These are phyloP conservation scores for Pandemis cinnamomeana DNA, from an alignment of 2,888 invertebrate species.

Conservation along the genomic window DNA sequence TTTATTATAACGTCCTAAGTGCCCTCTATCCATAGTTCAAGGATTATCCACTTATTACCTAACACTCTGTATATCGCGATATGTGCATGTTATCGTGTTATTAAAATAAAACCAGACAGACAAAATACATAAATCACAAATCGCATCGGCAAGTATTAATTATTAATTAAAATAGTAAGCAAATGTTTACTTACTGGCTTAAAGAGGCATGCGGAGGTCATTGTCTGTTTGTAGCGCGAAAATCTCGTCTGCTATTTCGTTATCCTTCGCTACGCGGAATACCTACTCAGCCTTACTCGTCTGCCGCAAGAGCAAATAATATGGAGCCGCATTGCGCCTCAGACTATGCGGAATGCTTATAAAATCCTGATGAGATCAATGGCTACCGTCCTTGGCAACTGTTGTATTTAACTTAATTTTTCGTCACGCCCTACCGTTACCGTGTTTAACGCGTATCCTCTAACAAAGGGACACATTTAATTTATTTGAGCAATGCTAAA, in stretches of 20 bases:
- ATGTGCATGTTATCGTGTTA: too few species aligned
- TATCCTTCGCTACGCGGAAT: slow-evolving; percentile 16
- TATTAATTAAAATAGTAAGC: not conserved
- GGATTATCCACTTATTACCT: too few species aligned
- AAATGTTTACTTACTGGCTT: not conserved
- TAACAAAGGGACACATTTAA: not conserved
- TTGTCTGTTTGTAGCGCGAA: not conserved
- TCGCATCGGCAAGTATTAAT: too few species aligned
- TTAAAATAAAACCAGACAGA: not conserved
- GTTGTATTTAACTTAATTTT: not conserved
- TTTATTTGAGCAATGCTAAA: not conserved
- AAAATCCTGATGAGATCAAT: slow-evolving; percentile 48
- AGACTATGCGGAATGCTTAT: slow-evolving; percentile 49
- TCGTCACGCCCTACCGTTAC: too few species aligned
- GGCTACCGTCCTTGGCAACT: slow-evolving; percentile 2
- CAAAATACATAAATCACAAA: not conserved
- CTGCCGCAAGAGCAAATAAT: slow-evolving; percentile 46
- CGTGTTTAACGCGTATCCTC: not conserved
- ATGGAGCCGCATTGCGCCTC: slow-evolving; percentile 51
- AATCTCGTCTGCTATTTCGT: slow-evolving; percentile 7
- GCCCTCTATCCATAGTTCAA: too few species aligned
- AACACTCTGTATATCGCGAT: too few species aligned
- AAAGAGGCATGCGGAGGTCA: not conserved
- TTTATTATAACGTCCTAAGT: too few species aligned
- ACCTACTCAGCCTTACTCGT: slow-evolving; percentile 10